Conservation (phyloP, 2,113 vertebrate genomes). For the Mesitornis unicolor region DNA sequence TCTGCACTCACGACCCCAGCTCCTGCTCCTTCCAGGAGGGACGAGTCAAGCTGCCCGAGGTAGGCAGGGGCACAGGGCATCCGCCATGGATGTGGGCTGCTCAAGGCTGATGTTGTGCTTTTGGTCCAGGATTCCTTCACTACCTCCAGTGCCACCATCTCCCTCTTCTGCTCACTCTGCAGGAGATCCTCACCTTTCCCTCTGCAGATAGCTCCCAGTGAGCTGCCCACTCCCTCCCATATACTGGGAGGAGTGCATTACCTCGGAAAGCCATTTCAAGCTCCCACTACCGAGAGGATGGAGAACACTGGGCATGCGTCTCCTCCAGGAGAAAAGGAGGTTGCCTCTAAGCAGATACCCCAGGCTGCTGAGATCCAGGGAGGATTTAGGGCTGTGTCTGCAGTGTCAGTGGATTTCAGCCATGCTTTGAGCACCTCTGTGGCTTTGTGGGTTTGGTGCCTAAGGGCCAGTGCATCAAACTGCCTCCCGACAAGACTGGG, state of each 20-base stretch:
- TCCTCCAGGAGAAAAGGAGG: not conserved
- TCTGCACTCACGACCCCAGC: conserved; percentile 93
- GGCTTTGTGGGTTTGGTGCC: not conserved
- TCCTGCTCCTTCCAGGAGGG: conserved; percentile 97
- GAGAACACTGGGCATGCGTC: not conserved
- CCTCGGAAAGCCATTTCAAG: not conserved
- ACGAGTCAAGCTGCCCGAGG: conserved; percentile 91
- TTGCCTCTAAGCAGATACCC: not conserved
- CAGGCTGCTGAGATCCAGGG: not conserved
- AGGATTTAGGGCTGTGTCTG: not conserved
- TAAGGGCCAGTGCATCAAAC: not conserved
- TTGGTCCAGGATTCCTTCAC: no score
- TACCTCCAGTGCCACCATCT: not conserved
- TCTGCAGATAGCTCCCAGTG: not conserved
- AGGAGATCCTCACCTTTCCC: not conserved
- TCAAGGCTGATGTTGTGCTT: no score
- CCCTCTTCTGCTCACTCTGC: not conserved
- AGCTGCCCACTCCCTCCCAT: not conserved
- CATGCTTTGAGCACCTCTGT: rapidly evolving
- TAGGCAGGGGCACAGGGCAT: conserved; percentile 29
- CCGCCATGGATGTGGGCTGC: no score
- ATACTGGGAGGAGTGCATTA: not conserved
- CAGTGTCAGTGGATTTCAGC: not conserved
- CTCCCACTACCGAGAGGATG: not conserved
- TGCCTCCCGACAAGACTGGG: not conserved